phyloP scores from a whole-genome alignment of 2,888 invertebrate species.

The Aphodius granarius region DNA sequence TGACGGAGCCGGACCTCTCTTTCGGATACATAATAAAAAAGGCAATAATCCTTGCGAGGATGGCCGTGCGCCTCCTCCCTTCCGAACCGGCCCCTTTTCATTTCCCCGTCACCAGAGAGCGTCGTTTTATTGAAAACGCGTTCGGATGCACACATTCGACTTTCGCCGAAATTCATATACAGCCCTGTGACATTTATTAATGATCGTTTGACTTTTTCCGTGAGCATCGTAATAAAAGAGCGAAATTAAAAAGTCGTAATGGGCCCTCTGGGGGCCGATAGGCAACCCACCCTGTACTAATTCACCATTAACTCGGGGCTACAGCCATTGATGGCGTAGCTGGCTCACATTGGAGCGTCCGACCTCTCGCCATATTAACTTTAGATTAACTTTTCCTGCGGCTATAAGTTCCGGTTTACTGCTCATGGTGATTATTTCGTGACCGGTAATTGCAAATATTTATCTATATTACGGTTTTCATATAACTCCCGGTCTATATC shows the following conservation, averaged over 20 bases:
- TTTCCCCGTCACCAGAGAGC: background rate
- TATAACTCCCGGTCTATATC: background rate
- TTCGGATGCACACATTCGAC: background rate
- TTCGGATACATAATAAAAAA: background rate
- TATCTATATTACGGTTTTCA: background rate
- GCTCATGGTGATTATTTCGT: background rate
- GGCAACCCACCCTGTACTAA: conserved; percentile 31
- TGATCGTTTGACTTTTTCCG: conserved; percentile 37
- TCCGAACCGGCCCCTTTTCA: background rate
- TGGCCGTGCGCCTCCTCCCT: background rate
- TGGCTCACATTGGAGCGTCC: background rate
- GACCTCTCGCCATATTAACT: background rate
- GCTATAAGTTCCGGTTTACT: background rate
- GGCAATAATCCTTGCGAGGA: background rate
- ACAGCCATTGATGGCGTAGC: background rate
- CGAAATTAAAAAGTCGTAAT: conserved; percentile 52
- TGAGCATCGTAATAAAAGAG: conserved; percentile 46
- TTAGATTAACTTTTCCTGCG: background rate
- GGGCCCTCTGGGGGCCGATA: conserved; percentile 42
- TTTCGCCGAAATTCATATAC: background rate
- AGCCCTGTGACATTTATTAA: conserved; percentile 41
- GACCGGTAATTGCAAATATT: background rate
- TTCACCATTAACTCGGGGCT: conserved; percentile 42
- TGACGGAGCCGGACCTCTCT: background rate
- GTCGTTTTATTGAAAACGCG: background rate